Evolutionary conservation across 2,797 vertebrate species (phyloP), one percentile per base, ranked within the genome.

Genomic region (Sebastes minor): DNA sequence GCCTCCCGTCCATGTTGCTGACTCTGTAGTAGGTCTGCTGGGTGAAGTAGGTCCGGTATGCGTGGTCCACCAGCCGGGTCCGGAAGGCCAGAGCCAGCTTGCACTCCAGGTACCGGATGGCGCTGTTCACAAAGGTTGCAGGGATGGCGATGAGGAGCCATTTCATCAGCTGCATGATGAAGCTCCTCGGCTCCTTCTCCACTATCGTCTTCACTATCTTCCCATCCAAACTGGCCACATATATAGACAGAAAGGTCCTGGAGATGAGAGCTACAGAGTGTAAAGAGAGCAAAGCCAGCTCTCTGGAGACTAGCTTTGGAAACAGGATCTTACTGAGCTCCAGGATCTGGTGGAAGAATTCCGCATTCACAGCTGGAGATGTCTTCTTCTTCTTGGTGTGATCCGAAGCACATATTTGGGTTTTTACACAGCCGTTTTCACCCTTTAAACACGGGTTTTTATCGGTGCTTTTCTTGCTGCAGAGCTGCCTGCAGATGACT

Each of bases 61-160:
- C 98, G 22, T 97, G 97, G 86, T 96, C 89, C 84, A 99, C 99
- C 16, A 99, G 95, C 66, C 99, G 97, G 3, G 98, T 99, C 88
- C 98, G 97, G 91, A 99, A 97, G 77, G 98, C 98, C 90, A 99
- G 93, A 2, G 98, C 98, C 92, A 99, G 92, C 66, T 97, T 98
- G 95, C 99, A 96, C 92, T 99, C 99, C 90, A 99, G 93, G 94
- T 97, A 99, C 69, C 98, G 96, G 85, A 99, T 99, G 74, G 96
- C 97, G 94, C 98, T 99, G 95, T 99, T 99, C 88, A 99, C 98
- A 35, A 99, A 99, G 1, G 99, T 99, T 82, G 99, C 98, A 1
- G 99, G 99, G 89, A 99, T 97, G 33, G 99, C 98, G 18, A 99
- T 97, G 92, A 98, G 96, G 71, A 99, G 96, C 98, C 99, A 99